These are phyloP conservation scores for Drosophila bocki DNA, from an alignment of 1,140 invertebrate species.

Conservation along the genomic window DNA sequence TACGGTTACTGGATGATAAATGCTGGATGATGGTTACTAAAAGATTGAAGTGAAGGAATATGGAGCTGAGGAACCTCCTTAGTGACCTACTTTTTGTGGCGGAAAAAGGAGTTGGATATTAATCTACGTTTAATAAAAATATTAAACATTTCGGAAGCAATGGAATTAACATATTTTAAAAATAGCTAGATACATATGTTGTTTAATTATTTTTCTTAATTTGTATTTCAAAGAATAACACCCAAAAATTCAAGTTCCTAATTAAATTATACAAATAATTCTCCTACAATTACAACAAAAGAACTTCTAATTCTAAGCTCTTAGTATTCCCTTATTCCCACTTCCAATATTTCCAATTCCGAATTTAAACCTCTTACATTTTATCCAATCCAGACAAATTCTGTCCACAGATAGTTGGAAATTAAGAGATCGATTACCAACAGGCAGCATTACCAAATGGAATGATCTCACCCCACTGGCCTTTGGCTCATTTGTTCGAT, in stretches of 20 bases:
- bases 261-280: too few relatives aligned
- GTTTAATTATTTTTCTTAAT: neutral
- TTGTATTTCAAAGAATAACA: neutral
- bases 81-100: conserved; percentile 1
- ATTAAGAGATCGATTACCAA: conserved; percentile 6
- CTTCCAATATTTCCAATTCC: neutral
- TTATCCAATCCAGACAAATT: neutral
- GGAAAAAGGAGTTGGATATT: too few relatives aligned
- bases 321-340: neutral
- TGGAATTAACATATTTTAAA: neutral
- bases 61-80: neutral
- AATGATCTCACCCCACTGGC: conserved; percentile 10
- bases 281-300: neutral
- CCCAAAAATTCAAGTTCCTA: neutral
- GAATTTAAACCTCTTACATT: neutral
- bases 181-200: neutral
- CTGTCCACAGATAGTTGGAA: neutral
- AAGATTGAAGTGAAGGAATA: neutral
- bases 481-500: conserved; percentile 14
- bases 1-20: too few relatives aligned
- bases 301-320: neutral
- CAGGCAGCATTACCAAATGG: neutral
- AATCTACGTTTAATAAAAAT: neutral
- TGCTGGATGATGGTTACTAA: neutral
- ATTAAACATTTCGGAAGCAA: neutral